These are phyloP conservation scores for Macrosiphum euphorbiae DNA, from an alignment of 2,888 invertebrate genomes.

Conservation along the genomic window DNA sequence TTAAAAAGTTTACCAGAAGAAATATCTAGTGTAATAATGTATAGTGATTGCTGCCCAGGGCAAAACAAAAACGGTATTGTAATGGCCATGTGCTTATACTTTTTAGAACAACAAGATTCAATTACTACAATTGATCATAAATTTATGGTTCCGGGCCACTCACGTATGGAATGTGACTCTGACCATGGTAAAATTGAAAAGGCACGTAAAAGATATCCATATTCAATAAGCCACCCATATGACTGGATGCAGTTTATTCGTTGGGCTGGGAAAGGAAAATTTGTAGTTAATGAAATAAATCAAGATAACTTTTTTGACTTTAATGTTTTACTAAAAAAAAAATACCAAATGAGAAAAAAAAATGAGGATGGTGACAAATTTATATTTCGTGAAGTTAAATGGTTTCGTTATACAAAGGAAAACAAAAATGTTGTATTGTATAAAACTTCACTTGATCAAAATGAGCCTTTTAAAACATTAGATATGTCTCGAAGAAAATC, in stretches of 20 bases:
- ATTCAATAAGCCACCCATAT: conserved; percentile 7
- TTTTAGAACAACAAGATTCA: conserved; percentile 6
- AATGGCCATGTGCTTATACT: conserved; percentile 8
- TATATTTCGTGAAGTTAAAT: neutral
- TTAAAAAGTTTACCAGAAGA: conserved; percentile 2
- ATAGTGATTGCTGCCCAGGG: conserved; percentile 13
- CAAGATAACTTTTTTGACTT: conserved; percentile 24
- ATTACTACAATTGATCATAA: neutral
- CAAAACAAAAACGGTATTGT: conserved; percentile 23
- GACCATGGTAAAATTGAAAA: conserved; percentile 12
- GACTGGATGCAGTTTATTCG: neutral
- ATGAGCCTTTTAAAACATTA: neutral
- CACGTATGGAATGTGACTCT: neutral
- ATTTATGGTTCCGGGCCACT: too few relatives aligned
- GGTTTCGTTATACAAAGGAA: neutral
- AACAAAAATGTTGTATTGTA: neutral
- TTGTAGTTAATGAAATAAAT: neutral
- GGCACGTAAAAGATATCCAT: conserved; percentile 4
- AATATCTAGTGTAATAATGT: neutral
- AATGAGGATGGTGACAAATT: neutral
- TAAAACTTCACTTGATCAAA: neutral
- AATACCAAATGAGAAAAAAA: conserved; percentile 4
- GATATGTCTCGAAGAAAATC: neutral
- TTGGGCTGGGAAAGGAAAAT: conserved; percentile 4
- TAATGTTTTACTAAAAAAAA: conserved; percentile 5